Percentiles rank a stretch among this genome's conserved stretches.
phyloP scores from a whole-genome alignment of 1,140 invertebrate genomes.

The Drosophila ogumai region DNA sequence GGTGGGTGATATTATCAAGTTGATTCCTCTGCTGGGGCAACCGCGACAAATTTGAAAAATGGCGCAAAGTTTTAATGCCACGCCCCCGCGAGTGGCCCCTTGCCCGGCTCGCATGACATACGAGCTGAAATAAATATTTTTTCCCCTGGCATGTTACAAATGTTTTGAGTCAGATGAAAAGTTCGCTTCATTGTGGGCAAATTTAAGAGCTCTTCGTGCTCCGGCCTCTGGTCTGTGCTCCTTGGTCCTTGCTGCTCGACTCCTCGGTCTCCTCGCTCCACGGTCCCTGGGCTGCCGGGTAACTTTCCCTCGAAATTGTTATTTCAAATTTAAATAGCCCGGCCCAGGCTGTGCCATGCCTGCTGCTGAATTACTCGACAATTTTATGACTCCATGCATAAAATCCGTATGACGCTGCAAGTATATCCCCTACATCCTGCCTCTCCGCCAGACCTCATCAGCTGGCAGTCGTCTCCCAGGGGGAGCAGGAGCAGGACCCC shows the following conservation, averaged over 20 bases:
- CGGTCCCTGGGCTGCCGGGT: neutral
- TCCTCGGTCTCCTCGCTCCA: neutral
- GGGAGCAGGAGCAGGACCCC: constrained; percentile 3
- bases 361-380: constrained; percentile 57
- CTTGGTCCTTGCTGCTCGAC: neutral
- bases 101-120: constrained; percentile 58
- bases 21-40: constrained; percentile 58
- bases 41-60: constrained; percentile 83
- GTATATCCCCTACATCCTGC: constrained; percentile 12
- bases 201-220: constrained; percentile 50
- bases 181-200: constrained; percentile 59
- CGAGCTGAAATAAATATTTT: constrained; percentile 79
- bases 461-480: constrained; percentile 53
- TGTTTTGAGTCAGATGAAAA: constrained; percentile 75
- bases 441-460: constrained; percentile 52
- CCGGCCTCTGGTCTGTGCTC: neutral
- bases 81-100: constrained; percentile 3
- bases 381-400: constrained; percentile 67
- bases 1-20: constrained; percentile 71
- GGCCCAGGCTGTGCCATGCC: constrained; percentile 23
- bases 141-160: constrained; percentile 77
- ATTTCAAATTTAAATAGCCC: constrained; percentile 65
- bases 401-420: constrained; percentile 69
- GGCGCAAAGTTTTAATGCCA: constrained; percentile 74
- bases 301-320: constrained; percentile 61